Conservation (phyloP, 2,888 invertebrate species). For the Andrena trimmerana region DNA sequence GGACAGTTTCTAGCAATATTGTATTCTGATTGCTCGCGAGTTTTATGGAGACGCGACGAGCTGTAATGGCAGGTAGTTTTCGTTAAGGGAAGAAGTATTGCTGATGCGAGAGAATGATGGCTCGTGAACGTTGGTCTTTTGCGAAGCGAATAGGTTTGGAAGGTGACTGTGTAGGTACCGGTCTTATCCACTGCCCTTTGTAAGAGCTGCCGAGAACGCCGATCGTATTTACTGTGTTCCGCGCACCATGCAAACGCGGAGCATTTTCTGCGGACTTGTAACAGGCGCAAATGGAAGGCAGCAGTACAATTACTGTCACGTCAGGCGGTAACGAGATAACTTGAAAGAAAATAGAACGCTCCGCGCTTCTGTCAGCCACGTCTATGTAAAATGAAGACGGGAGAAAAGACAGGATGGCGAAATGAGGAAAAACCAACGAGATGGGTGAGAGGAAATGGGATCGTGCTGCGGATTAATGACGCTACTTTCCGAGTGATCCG, state of each 20-base stretch:
- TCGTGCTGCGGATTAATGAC: conserved; percentile 68
- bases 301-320: conserved; percentile 57
- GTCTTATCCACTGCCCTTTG: background rate
- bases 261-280: background rate
- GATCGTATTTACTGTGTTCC: background rate
- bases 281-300: conserved; percentile 29
- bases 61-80: background rate
- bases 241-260: conserved; percentile 13
- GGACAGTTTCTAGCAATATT: conserved; percentile 9
- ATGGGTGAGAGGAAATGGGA: conserved; percentile 31
- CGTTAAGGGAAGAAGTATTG: background rate
- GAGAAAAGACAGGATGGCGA: conserved; percentile 8
- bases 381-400: conserved; percentile 44
- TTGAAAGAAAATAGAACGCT: conserved; percentile 59
- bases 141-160: no score
- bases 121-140: background rate
- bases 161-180: no score
- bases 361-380: conserved; percentile 40
- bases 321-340: conserved; percentile 61
- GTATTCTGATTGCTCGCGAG: background rate
- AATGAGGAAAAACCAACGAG: conserved; percentile 4
- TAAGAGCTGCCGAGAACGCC: conserved; percentile 1
- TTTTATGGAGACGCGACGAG: background rate
- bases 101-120: background rate
- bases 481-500: conserved; percentile 66